phyloP scores from a whole-genome alignment of 2,888 invertebrate species.

The Torymus aiolomorphi region DNA sequence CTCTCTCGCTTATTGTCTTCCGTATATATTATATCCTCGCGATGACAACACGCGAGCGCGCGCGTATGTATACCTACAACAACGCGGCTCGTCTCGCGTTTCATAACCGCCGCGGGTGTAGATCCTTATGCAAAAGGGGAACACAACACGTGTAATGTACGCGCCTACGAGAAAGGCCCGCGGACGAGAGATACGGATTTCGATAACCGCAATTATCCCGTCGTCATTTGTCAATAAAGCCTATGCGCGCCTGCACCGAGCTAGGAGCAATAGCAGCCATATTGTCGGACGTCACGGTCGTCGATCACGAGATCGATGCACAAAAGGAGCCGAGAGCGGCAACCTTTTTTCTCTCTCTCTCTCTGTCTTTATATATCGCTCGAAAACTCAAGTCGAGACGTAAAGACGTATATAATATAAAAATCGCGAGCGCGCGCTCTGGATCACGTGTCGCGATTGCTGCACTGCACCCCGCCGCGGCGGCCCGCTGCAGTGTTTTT shows the following conservation, averaged over 20 bases:
- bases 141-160: neutral
- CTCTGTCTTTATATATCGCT: no score
- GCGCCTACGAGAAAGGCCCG: neutral
- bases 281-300: slow-evolving; percentile 27
- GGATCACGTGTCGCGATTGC: no score
- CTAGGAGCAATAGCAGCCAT: neutral
- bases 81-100: neutral
- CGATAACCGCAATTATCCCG: slow-evolving; percentile 41
- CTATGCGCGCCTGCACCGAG: neutral
- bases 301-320: slow-evolving; percentile 40
- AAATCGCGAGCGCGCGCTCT: no score
- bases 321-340: neutral
- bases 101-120: slow-evolving; percentile 2
- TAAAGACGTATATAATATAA: no score
- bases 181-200: slow-evolving; percentile 11
- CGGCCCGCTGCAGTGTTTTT: no score
- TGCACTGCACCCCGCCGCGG: no score
- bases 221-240: slow-evolving; percentile 47
- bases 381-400: no score
- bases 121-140: slow-evolving; percentile 15
- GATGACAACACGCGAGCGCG: neutral
- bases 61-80: neutral
- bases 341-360: no score
- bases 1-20: slow-evolving; percentile 20
- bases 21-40: neutral